These are phyloP conservation scores for Falco concolor DNA, from an alignment of 2,797 vertebrate species.

Conservation along the genomic window DNA sequence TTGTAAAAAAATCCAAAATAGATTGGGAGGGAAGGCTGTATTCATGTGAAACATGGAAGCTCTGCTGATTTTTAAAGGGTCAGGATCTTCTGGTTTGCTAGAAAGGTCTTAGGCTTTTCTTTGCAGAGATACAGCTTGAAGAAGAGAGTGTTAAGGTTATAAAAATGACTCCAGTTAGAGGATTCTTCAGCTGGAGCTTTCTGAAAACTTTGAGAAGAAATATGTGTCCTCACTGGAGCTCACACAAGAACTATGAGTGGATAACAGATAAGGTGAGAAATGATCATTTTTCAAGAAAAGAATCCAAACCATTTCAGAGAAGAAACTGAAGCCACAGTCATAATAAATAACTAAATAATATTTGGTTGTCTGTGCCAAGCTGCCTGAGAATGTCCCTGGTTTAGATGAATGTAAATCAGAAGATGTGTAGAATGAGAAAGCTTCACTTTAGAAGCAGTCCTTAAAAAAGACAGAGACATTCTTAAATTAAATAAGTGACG, in stretches of 20 bases:
- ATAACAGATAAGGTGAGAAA: conserved; percentile 31
- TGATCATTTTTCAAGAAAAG: not conserved
- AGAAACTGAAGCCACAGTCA: not conserved
- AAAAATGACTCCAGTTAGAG: conserved; percentile 20
- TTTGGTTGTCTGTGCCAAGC: not conserved
- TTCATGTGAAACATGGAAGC: conserved; percentile 42
- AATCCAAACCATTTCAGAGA: not conserved
- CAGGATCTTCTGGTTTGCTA: conserved; percentile 17
- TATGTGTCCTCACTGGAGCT: not conserved
- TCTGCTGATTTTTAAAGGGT: conserved; percentile 37
- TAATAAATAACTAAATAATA: conserved; percentile 1
- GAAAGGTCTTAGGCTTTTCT: not conserved
- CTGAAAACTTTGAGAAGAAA: conserved; percentile 19
- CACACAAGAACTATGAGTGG: not conserved
- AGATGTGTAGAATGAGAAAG: not conserved
- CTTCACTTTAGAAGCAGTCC: not conserved
- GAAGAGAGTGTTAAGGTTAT: conserved; percentile 29
- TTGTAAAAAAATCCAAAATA: conserved; percentile 53
- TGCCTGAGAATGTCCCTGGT: not conserved
- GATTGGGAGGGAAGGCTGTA: conserved; percentile 7
- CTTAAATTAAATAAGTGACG: not conserved
- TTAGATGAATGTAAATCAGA: not conserved
- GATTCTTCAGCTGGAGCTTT: conserved; percentile 40
- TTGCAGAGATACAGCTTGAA: not conserved
- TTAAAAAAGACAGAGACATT: not conserved